Evolutionary conservation across 2,888 invertebrate species (phyloP).

Genomic region (Dryadula phaetusa): DNA sequence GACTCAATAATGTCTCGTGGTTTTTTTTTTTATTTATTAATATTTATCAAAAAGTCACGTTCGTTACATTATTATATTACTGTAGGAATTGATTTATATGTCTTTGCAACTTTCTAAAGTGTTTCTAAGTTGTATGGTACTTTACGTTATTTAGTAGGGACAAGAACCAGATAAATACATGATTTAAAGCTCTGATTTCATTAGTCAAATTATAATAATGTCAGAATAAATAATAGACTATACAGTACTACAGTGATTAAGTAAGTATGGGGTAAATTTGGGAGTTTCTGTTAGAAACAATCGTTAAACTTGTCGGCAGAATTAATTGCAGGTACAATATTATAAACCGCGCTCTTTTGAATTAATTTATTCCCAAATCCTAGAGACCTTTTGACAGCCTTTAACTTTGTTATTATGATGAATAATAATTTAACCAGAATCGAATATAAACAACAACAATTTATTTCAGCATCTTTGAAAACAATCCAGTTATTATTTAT

Average conservation of each 20-base stretch:
- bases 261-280: slow-evolving; percentile 47
- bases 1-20: too few species aligned
- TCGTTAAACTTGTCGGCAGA: slow-evolving; percentile 42
- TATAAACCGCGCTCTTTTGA: slow-evolving; percentile 34
- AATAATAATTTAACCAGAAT: slow-evolving; percentile 34
- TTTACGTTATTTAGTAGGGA: too few species aligned
- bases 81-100: too few species aligned
- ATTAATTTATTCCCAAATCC: slow-evolving; percentile 31
- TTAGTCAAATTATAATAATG: background rate
- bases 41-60: too few species aligned
- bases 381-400: slow-evolving; percentile 28
- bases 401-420: slow-evolving; percentile 28
- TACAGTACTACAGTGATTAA: slow-evolving; percentile 14
- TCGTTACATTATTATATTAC: too few species aligned
- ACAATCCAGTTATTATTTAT: slow-evolving; percentile 17
- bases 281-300: slow-evolving; percentile 45
- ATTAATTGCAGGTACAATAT: slow-evolving; percentile 45
- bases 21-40: background rate
- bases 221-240: background rate
- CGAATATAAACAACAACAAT: slow-evolving; percentile 19
- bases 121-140: too few species aligned
- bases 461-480: slow-evolving; percentile 12
- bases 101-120: too few species aligned
- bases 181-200: too few species aligned
- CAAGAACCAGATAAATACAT: too few species aligned